These are phyloP conservation scores for Nephrotoma guestfalica DNA, from an alignment of 2,888 invertebrate genomes.

Conservation along the genomic window DNA sequence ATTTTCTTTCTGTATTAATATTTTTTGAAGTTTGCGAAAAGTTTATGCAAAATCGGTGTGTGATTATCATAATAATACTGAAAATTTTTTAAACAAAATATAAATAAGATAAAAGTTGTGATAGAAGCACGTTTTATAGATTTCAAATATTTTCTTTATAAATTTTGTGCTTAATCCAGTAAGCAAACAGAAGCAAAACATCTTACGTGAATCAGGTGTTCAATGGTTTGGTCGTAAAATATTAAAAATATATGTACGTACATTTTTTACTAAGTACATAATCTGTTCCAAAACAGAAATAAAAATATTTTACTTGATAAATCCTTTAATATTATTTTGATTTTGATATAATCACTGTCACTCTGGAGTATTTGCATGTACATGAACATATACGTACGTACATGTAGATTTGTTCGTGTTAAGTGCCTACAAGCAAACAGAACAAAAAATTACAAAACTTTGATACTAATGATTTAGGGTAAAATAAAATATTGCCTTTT, in stretches of 20 bases:
- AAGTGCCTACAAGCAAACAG: not conserved
- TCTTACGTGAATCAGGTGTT: not conserved
- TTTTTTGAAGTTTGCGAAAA: not conserved
- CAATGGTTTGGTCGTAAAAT: not conserved
- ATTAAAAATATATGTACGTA: not conserved
- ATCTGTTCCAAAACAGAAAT: not conserved
- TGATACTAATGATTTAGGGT: not conserved
- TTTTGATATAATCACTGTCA: not conserved
- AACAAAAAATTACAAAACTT: not conserved
- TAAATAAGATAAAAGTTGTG: not conserved
- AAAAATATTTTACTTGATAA: not conserved
- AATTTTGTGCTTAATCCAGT: not conserved
- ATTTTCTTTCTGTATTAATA: not conserved
- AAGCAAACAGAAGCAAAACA: not conserved
- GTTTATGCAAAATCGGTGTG: not conserved
- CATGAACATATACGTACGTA: too few relatives aligned
- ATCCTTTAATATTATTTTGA: not conserved
- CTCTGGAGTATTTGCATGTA: not conserved
- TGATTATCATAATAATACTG: not conserved
- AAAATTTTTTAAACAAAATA: too few relatives aligned
- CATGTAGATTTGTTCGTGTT: not conserved
- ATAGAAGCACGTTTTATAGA: not conserved
- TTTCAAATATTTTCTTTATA: not conserved
- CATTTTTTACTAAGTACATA: not conserved
- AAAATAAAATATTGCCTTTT: not conserved